A percentile compares a stretch with the other conserved stretches of the same genome.
Conservation (phyloP, 2,113 vertebrate genomes). For the Prinia subflava region DNA sequence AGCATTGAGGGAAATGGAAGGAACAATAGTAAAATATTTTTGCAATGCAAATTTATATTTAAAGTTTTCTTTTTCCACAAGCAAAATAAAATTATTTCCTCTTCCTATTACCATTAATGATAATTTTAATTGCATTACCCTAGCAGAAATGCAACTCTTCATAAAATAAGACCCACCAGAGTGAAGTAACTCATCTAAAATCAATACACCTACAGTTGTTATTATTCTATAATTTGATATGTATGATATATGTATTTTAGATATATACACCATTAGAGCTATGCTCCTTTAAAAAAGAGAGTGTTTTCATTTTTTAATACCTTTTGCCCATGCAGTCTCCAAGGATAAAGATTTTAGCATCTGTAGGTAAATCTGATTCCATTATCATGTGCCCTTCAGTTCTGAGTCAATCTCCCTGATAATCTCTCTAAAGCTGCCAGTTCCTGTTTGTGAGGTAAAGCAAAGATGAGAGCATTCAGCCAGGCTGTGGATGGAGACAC, state of each 20-base stretch:
- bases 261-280: not conserved
- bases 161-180: not conserved
- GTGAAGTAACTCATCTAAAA: not conserved
- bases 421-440: slow-evolving; percentile 37
- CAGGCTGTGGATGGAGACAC: not conserved
- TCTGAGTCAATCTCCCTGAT: slow-evolving; percentile 41
- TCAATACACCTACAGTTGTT: not conserved
- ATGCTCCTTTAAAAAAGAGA: not conserved
- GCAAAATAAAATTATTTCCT: not conserved
- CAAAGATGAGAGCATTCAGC: slow-evolving; percentile 11
- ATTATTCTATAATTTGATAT: not conserved
- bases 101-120: not conserved
- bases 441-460: slow-evolving; percentile 10
- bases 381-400: slow-evolving; percentile 43
- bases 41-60: not conserved
- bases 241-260: not conserved
- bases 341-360: slow-evolving; percentile 44
- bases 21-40: not conserved
- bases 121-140: not conserved
- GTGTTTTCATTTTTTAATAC: not conserved
- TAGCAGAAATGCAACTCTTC: not conserved
- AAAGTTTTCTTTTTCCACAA: not conserved
- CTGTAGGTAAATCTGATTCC: slow-evolving; percentile 34
- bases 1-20: not conserved
- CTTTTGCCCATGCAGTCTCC: not conserved